phyloP scores from a whole-genome alignment of 2,888 invertebrate genomes.

The Polymixis flavicincta region DNA sequence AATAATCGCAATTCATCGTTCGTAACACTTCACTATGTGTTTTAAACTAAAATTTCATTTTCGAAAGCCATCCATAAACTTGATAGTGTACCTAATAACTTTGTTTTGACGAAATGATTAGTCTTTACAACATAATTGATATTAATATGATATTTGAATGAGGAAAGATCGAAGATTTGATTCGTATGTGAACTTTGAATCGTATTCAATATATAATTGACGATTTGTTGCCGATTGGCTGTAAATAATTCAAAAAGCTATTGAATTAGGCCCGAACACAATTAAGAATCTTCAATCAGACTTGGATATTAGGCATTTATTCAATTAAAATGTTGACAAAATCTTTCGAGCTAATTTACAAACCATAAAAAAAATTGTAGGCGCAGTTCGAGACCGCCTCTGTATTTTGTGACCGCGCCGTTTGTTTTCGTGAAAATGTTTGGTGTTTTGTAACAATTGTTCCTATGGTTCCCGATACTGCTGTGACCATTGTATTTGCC shows the following conservation, averaged over 20 bases:
- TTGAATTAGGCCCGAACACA: background rate
- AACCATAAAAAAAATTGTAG: background rate
- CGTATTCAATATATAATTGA: conserved; percentile 18
- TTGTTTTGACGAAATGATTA: conserved; percentile 34
- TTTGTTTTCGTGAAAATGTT: background rate
- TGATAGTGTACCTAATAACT: conserved; percentile 21
- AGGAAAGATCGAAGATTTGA: conserved; percentile 21
- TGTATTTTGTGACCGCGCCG: no score
- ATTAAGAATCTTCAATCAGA: background rate
- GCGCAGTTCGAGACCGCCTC: background rate
- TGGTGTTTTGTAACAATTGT: background rate
- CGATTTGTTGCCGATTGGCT: background rate
- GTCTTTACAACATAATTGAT: conserved; percentile 34
- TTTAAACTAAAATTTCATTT: conserved; percentile 62
- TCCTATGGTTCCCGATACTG: no score
- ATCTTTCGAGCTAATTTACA: background rate
- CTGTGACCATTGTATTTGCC: background rate
- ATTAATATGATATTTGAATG: conserved; percentile 26
- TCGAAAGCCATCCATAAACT: conserved; percentile 32
- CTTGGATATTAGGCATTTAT: no score
- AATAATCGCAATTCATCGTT: conserved; percentile 85
- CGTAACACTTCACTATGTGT: conserved; percentile 70
- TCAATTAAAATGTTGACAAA: background rate
- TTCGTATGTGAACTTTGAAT: conserved; percentile 27
- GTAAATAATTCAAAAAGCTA: background rate